Percentiles rank a stretch among this genome's conserved stretches.
phyloP scores from a whole-genome alignment of 1,140 invertebrate genomes.

The Phymorhynchus buccinoides region DNA sequence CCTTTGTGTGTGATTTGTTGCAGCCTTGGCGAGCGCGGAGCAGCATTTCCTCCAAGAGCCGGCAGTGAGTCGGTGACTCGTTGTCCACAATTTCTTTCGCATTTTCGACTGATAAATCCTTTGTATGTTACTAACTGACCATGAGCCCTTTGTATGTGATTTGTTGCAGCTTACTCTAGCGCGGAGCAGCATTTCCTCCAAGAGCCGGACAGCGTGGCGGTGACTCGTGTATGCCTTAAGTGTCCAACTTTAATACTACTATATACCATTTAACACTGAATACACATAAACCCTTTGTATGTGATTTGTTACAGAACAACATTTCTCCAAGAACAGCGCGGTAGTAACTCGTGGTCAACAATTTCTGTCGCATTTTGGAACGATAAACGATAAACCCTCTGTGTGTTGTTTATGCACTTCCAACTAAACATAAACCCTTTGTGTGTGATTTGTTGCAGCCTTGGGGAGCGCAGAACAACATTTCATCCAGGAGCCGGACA shows the following conservation, averaged over 20 bases:
- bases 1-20: background rate
- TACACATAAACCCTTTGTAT: no score
- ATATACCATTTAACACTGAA: no score
- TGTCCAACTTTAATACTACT: no score
- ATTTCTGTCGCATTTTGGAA: conserved; percentile 84
- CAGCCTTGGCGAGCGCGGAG: conserved; percentile 21
- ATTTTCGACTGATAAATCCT: conserved; percentile 84
- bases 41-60: conserved; percentile 47
- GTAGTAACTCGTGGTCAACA: conserved; percentile 44
- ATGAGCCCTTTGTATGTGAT: no score
- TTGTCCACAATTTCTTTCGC: conserved; percentile 78
- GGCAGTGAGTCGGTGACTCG: conserved; percentile 37
- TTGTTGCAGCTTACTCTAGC: conserved; percentile 26
- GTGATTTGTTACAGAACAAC: conserved; percentile 23
- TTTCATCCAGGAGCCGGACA: no score
- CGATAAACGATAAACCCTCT: no score
- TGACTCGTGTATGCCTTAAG: no score
- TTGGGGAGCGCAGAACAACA: no score
- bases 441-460: no score
- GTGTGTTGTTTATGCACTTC: background rate
- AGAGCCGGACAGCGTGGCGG: conserved; percentile 36
- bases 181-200: conserved; percentile 41
- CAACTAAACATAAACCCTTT: no score
- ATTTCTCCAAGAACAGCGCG: conserved; percentile 33
- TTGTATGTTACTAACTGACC: no score